These are phyloP conservation scores for Drosophila nasuta DNA, from an alignment of 1,140 invertebrate species.

Conservation along the genomic window DNA sequence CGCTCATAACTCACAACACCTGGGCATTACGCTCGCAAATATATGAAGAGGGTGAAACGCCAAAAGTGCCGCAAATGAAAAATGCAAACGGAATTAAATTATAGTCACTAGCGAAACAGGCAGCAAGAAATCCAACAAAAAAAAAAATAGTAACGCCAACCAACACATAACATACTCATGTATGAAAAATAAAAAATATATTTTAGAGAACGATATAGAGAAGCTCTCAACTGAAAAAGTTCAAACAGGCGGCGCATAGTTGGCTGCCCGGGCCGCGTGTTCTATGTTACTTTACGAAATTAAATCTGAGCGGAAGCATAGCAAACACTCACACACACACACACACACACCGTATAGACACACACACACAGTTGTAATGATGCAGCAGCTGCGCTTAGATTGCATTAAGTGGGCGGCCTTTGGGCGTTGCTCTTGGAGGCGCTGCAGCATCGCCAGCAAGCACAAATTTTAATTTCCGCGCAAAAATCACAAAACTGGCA, in stretches of 20 bases:
- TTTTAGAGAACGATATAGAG: background rate
- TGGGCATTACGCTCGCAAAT: constrained; percentile 29
- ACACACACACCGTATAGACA: constrained; percentile 10
- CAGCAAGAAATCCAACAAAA: constrained; percentile 32
- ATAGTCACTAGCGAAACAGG: constrained; percentile 77
- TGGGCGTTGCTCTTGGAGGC: constrained; percentile 36
- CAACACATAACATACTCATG: constrained; percentile 28
- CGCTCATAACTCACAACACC: constrained; percentile 80
- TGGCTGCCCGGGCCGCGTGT: constrained; percentile 50
- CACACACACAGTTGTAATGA: constrained; percentile 67
- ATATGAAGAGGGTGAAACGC: constrained; percentile 55
- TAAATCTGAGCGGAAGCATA: constrained; percentile 79
- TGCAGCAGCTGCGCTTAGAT: constrained; percentile 83
- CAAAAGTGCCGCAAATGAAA: constrained; percentile 83
- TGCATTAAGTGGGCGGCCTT: constrained; percentile 74
- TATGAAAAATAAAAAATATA: constrained; percentile 44
- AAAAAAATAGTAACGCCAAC: constrained; percentile 32
- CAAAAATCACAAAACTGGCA: constrained; percentile 65
- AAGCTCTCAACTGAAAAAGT: constrained; percentile 62
- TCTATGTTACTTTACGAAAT: constrained; percentile 71
- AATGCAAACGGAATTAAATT: constrained; percentile 83
- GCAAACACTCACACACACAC: constrained; percentile 50
- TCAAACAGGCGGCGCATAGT: constrained; percentile 77
- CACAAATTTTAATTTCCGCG: constrained; percentile 81
- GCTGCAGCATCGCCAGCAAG: constrained; percentile 47